Evolutionary conservation across 1,140 invertebrate genomes (phyloP).

Genomic region (Hirudo medicinalis): DNA sequence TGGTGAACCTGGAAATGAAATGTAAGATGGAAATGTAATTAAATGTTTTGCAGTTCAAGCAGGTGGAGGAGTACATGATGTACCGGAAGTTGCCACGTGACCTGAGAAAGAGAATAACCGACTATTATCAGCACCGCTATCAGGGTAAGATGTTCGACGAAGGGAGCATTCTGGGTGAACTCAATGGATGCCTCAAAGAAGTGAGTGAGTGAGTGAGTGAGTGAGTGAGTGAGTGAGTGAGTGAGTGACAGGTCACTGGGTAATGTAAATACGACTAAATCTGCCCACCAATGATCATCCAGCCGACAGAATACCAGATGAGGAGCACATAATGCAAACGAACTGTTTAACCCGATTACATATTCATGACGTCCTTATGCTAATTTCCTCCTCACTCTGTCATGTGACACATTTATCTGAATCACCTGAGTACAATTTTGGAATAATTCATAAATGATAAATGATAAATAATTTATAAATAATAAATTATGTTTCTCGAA

Average conservation of each 20-base stretch:
- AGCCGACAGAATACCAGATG: conserved; percentile 31
- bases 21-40: no score
- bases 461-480: no score
- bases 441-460: no score
- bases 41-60: conserved; percentile 63
- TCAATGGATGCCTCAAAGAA: conserved; percentile 37
- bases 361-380: no score
- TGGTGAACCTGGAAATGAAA: no score
- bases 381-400: no score
- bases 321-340: conserved; percentile 80
- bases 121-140: conserved; percentile 95
- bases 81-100: conserved; percentile 86
- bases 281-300: no score
- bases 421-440: no score
- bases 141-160: conserved; percentile 99
- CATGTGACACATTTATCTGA: no score
- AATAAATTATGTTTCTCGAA: no score
- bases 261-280: no score
- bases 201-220: background rate
- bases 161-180: conserved; percentile 82
- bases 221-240: conserved; percentile 15
- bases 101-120: conserved; percentile 84
- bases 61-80: conserved; percentile 98
- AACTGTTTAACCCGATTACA: background rate
- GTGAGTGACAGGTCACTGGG: conserved; percentile 1